phyloP scores from a whole-genome alignment of 2,113 vertebrate genomes.

The Misgurnus anguillicaudatus region DNA sequence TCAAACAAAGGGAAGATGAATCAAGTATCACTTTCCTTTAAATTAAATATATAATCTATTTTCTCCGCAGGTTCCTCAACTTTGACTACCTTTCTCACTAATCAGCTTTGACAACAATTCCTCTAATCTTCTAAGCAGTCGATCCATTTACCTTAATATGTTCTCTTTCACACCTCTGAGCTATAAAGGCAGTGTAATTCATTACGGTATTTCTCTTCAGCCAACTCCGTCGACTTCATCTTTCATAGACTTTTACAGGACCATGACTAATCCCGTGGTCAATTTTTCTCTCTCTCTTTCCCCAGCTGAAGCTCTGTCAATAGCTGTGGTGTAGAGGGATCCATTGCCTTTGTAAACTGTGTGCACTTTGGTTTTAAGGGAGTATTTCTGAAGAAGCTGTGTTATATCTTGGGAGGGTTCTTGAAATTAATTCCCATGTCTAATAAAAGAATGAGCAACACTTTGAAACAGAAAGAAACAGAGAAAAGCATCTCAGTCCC shows the following conservation, averaged over 20 bases:
- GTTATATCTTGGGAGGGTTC: constrained; percentile 43
- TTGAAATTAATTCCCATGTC: constrained; percentile 51
- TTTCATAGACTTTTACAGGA: neutral
- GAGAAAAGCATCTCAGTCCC: constrained; percentile 16
- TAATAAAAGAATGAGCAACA: constrained; percentile 51
- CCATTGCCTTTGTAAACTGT: constrained; percentile 40
- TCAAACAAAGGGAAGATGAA: constrained; percentile 43
- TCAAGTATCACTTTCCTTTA: constrained; percentile 40
- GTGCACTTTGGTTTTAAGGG: constrained; percentile 10
- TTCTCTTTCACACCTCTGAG: constrained; percentile 38
- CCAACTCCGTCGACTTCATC: neutral
- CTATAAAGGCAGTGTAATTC: constrained; percentile 10
- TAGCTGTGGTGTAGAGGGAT: neutral
- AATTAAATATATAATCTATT: constrained; percentile 40
- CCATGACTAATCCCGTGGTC: constrained; percentile 5
- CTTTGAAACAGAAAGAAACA: constrained; percentile 46
- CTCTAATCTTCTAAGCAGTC: constrained; percentile 42
- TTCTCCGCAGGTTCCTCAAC: constrained; percentile 15
- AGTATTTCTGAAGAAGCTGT: constrained; percentile 24
- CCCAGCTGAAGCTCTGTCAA: neutral
- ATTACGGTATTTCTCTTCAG: constrained; percentile 6
- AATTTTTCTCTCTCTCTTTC: constrained; percentile 3
- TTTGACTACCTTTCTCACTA: constrained; percentile 31
- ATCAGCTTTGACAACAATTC: constrained; percentile 37
- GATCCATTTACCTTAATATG: constrained; percentile 41